These are phyloP conservation scores for Phaethon lepturus DNA, from an alignment of 2,113 vertebrate genomes.

Conservation along the genomic window DNA sequence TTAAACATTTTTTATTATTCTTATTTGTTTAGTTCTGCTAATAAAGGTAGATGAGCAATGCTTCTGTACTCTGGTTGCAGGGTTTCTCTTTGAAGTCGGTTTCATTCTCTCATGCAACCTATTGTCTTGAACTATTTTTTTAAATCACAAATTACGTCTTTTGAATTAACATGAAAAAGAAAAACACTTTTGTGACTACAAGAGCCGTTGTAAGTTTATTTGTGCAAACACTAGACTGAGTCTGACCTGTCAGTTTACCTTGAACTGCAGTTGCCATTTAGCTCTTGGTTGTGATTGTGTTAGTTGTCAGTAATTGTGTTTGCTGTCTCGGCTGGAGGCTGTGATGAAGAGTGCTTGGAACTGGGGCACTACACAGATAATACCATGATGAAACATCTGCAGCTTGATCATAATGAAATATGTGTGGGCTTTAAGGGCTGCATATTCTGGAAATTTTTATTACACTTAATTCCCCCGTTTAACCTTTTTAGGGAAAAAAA, in stretches of 20 bases:
- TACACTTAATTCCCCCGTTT: slow-evolving; percentile 33
- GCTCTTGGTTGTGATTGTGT: slow-evolving; percentile 1
- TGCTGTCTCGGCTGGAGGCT: slow-evolving; percentile 4
- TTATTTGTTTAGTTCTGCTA: not conserved
- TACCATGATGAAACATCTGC: slow-evolving; percentile 45
- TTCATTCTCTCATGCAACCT: not conserved
- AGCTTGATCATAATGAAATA: slow-evolving; percentile 35
- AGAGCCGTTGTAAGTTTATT: not conserved
- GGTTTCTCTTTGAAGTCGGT: not conserved
- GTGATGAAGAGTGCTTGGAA: slow-evolving; percentile 44
- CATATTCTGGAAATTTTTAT: slow-evolving; percentile 31
- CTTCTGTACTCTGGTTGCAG: not conserved
- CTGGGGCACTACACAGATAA: slow-evolving; percentile 47
- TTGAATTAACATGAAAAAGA: not conserved
- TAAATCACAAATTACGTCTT: not conserved
- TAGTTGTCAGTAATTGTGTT: slow-evolving; percentile 53
- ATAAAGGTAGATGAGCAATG: not conserved
- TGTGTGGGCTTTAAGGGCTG: not conserved
- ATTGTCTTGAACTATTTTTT: not conserved
- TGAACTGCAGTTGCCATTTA: not conserved
- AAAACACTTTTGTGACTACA: not conserved
- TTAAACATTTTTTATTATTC: not conserved
- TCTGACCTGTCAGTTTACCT: slow-evolving; percentile 10
- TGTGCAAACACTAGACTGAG: not conserved
- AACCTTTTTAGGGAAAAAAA: not conserved